Evolutionary conservation across 2,797 vertebrate genomes (phyloP).

Genomic region (Echiichthys vipera): DNA sequence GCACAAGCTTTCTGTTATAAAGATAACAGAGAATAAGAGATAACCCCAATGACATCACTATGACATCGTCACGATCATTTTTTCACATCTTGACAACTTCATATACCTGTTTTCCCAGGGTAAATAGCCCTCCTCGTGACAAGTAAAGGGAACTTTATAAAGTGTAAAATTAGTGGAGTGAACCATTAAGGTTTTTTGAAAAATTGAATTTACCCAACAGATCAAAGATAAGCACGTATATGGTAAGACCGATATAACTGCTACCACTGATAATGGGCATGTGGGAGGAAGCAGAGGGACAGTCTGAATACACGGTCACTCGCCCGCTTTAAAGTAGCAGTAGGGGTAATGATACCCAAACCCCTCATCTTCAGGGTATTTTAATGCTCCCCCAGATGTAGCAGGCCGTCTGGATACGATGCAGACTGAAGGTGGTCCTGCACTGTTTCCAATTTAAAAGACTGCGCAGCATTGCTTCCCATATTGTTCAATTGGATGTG

Average conservation of each 20-base stretch:
- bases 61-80: neutral
- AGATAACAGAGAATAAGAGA: too few relatives aligned
- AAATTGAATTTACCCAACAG: neutral
- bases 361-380: neutral
- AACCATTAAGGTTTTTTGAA: neutral
- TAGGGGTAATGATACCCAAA: conserved; percentile 6
- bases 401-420: conserved; percentile 5
- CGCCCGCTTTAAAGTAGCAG: conserved; percentile 35
- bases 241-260: neutral
- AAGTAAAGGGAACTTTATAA: neutral
- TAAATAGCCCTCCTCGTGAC: neutral
- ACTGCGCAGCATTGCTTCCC: conserved; percentile 25
- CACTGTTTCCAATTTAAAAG: conserved; percentile 31
- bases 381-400: neutral
- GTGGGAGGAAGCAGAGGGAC: neutral
- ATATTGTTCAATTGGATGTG: conserved; percentile 31
- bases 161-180: neutral
- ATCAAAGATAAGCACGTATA: neutral
- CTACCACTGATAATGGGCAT: neutral
- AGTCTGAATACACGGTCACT: neutral
- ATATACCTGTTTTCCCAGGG: neutral
- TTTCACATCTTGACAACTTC: neutral
- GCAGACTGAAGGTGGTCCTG: conserved; percentile 2
- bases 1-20: neutral
- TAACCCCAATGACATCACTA: conserved; percentile 1